Evolutionary conservation across 2,888 invertebrate genomes (phyloP), one percentile per base, ranked within the genome.

Genomic region (Drepana falcataria): DNA sequence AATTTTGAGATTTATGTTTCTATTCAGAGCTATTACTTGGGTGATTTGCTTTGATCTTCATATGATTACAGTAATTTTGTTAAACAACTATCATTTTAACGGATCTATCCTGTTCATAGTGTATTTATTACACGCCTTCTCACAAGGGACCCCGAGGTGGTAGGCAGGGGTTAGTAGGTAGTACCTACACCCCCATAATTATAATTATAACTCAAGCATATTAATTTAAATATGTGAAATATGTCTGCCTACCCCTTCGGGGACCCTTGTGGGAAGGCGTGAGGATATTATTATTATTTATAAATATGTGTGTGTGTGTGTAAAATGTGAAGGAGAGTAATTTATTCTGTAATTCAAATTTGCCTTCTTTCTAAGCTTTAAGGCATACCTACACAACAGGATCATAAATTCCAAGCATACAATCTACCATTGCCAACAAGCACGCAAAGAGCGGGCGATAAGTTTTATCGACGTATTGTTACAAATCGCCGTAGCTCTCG

Each of bases 401-500:
- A 59, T 57, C 69, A 68, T 66, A 68, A 67, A 71, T 69, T 68
- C 59, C 57, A 58, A 58, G 53, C 51, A 40, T 51, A 65, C 66
- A 69, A 72, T 71, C 65, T 65, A 56, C 58, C 52, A 47, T 47
- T 53, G 52, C 59, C 63, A 69, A 68, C 68, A 71, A 73, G 71
- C 72, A 66, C 69, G 69, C 67, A 66, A 66, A 71, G 71, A 74
- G 63, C 68, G 70, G 66, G 74, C 79, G 73, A 81, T 85, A 81
- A 79, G 64, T 85, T 89, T 89, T 89, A 89, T 88, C 79, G 86
- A 64, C 59, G 79, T 79, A 89, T 89, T 87, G 87, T 87, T 87
- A 69, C 74, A 73, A 72, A 68, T 64, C 66, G 65, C 64, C 66
- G 63, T 63, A 64, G 65, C 65, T 63, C 67, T 67, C 61, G 70